Percentiles rank a stretch among this genome's conserved stretches.
Evolutionary conservation across 2,113 vertebrate genomes (phyloP).

Genomic region (Mesitornis unicolor): DNA sequence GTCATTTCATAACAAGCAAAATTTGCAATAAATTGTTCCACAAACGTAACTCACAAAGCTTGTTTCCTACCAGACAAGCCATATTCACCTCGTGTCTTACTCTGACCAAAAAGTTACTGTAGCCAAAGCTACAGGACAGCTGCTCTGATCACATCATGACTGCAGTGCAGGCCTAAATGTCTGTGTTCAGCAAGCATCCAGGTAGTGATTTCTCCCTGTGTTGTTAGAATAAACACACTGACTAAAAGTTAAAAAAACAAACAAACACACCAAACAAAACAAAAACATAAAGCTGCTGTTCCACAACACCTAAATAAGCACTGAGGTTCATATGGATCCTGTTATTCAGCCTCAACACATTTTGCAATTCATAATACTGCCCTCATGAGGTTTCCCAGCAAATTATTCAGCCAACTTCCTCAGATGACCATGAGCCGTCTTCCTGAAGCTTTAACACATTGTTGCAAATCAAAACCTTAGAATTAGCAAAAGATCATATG

Average conservation of each 20-base stretch:
- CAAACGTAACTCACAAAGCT: neutral
- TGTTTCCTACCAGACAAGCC: neutral
- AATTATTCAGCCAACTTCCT: neutral
- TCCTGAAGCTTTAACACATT: neutral
- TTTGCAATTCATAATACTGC: slow-evolving; percentile 27
- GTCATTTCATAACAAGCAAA: neutral
- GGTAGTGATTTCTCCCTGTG: neutral
- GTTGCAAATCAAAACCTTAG: neutral
- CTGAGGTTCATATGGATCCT: neutral
- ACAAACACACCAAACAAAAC: too few species aligned
- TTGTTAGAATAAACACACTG: neutral
- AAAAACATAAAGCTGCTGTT: neutral
- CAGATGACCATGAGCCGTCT: neutral
- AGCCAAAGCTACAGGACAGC: neutral
- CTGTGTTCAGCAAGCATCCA: neutral
- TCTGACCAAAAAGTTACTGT: neutral
- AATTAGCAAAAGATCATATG: neutral
- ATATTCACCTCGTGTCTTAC: neutral
- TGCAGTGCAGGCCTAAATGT: neutral
- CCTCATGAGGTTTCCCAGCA: slow-evolving; percentile 43
- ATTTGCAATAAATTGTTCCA: neutral
- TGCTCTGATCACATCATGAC: neutral
- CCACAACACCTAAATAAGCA: neutral
- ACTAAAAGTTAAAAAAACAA: neutral
- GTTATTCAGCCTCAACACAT: neutral